phyloP scores from a whole-genome alignment of 2,113 vertebrate species.

The Sinosuthora webbiana region DNA sequence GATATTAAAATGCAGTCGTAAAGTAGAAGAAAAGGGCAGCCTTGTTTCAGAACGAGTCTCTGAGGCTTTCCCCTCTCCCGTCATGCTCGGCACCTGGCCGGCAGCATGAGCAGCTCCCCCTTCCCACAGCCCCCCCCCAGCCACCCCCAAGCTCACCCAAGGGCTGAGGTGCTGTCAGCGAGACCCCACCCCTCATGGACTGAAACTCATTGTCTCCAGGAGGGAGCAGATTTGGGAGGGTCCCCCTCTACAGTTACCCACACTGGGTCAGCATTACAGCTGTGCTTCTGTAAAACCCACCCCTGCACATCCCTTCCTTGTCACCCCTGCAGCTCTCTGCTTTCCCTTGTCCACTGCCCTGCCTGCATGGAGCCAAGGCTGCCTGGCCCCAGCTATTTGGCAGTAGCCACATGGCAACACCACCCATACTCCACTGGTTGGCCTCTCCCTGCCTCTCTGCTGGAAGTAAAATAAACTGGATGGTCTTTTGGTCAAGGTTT shows the following conservation, averaged over 20 bases:
- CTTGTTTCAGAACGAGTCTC: slow-evolving; percentile 55
- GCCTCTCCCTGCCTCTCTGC: not conserved
- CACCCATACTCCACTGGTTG: not conserved
- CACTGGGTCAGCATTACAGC: not conserved
- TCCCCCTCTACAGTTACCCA: not conserved
- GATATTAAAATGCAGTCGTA: slow-evolving; percentile 53
- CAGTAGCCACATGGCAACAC: not conserved
- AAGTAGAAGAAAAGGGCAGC: slow-evolving; percentile 64
- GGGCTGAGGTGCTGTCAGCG: not conserved
- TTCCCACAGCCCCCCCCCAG: not conserved
- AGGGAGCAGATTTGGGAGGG: not conserved
- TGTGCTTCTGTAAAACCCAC: not conserved
- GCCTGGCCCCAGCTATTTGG: not conserved
- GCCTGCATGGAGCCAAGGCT: not conserved
- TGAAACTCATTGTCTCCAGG: not conserved
- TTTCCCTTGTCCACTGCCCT: not conserved
- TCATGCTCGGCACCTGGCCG: slow-evolving; percentile 41
- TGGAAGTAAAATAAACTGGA: not conserved
- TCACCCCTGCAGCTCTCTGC: fast-evolving
- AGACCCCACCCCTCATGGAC: fast-evolving
- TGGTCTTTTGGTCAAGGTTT: not conserved
- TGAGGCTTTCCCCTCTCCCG: slow-evolving; percentile 16
- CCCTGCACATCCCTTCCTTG: not conserved
- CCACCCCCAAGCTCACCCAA: not conserved
- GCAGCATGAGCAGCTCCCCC: not conserved